Evolutionary conservation across 2,113 vertebrate species (phyloP), one percentile per base, ranked within the genome.

Genomic region (Lutjanus erythropterus): DNA sequence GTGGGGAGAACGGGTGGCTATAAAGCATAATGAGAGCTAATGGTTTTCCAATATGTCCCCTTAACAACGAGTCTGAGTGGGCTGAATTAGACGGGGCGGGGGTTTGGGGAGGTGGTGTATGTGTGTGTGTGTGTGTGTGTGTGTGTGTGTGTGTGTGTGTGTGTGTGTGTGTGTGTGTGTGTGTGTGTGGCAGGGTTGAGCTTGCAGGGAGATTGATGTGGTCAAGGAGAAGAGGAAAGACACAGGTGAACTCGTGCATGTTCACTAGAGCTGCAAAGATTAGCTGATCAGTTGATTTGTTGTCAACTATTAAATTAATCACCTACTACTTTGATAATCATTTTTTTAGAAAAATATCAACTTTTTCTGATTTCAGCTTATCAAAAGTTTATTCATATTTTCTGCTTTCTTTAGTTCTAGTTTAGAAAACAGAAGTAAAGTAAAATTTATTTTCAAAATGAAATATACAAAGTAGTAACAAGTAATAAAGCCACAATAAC

Each of bases 11-110:
- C 47, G 67, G 66, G 78, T 67, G 55, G 71, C 86, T 85, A 90
- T 93, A 93, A 93, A 94, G 81, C 81, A 91, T 93, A 92, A 94
- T 92, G 89, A 91, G 85, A 52, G 39, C 82, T 94, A 94, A 94
- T 91, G 88, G 91, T 91, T 94, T 94, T 94, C 90, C 91, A 86
- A 94, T 94, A 93, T 88, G 88, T 90, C 79, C 87, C 70, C 71
- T 93, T 90, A 92, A 93, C 66, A 86, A 88, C 70, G 80, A 89
- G 85, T 83, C 77, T 80, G 90, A 87, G 83, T 88, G 88, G 77
- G 85, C 39, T 90, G 88, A 87, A 85, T 86, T 65, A 82, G 79
- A 53, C 64, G 50, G 39, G 41, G 69, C 60, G 29, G 46, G 73
- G 56, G 50, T 61, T 61, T 52, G 50, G 53, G 65, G 41, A 65